Evolutionary conservation across 2,113 vertebrate genomes (phyloP).

Genomic region (Barbus barbus): DNA sequence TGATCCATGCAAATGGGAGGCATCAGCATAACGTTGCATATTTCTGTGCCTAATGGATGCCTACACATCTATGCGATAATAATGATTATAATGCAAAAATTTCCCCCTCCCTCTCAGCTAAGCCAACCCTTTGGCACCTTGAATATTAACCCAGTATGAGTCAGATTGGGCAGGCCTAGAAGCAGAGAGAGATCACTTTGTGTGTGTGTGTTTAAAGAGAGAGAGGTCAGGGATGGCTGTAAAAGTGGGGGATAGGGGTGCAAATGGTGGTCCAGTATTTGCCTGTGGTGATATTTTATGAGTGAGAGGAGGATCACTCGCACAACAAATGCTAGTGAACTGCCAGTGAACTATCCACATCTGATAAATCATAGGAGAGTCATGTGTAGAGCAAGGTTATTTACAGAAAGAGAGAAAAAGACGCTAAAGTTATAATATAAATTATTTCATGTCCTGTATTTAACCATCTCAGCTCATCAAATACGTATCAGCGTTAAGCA

Average conservation of each 20-base stretch:
- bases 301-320: background rate
- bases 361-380: background rate
- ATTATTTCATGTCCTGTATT: background rate
- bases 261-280: constrained; percentile 17
- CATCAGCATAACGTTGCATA: constrained; percentile 74
- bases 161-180: constrained; percentile 8
- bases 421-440: background rate
- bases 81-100: constrained; percentile 53
- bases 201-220: background rate
- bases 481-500: background rate
- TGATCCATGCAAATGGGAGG: constrained; percentile 77
- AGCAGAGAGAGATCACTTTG: background rate
- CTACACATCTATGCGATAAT: constrained; percentile 65
- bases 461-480: background rate
- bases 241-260: background rate
- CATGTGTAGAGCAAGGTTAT: background rate
- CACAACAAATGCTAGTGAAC: constrained; percentile 4
- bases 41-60: constrained; percentile 74
- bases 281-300: constrained; percentile 6
- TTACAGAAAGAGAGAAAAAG: background rate
- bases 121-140: constrained; percentile 58
- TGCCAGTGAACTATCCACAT: background rate
- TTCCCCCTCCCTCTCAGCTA: constrained; percentile 36
- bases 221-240: background rate
- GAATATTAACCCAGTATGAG: constrained; percentile 47